Conservation (phyloP, 2,888 invertebrate genomes). For the Cerceris rybyensis region DNA sequence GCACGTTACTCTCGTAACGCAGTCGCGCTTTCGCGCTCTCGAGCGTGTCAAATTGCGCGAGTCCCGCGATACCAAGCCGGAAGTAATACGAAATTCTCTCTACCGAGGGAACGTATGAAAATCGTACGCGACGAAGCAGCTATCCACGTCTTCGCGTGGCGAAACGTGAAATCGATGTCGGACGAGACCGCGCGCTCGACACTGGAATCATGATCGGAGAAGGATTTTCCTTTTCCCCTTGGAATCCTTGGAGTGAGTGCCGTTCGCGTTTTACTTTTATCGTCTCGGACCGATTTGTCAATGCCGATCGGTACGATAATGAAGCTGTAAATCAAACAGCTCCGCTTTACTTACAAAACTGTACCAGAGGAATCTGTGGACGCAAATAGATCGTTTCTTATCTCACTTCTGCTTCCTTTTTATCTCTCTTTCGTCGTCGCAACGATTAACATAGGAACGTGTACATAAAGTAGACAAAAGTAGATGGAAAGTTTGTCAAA, state of each 20-base stretch:
- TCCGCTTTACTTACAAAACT: slow-evolving; percentile 30
- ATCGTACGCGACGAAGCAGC: slow-evolving; percentile 22
- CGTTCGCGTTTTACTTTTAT: slow-evolving; percentile 49
- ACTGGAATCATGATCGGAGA: not conserved
- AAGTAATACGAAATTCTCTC: slow-evolving; percentile 14
- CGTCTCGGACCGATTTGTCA: slow-evolving; percentile 48
- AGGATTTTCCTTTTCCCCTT: slow-evolving; percentile 3
- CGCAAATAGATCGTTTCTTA: slow-evolving; percentile 2
- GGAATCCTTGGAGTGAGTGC: not conserved
- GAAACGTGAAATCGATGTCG: slow-evolving; percentile 59
- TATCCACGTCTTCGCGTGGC: slow-evolving; percentile 54
- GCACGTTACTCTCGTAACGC: too few relatives aligned
- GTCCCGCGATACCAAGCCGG: not conserved
- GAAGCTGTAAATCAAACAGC: slow-evolving; percentile 52
- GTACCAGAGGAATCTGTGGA: not conserved
- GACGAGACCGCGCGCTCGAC: slow-evolving; percentile 5
- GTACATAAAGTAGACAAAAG: not conserved
- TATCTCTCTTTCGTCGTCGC: too few relatives aligned
- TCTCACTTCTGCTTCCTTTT: not conserved
- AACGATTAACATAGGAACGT: not conserved
- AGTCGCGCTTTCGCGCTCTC: not conserved
- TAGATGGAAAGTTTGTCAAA: too few relatives aligned
- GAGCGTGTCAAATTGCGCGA: slow-evolving; percentile 5
- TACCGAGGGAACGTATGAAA: slow-evolving; percentile 37
- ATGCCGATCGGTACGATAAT: slow-evolving; percentile 42